Percentiles rank a stretch among this genome's conserved stretches.
phyloP scores from a whole-genome alignment of 2,888 invertebrate genomes.

The Tiphia femorata region DNA sequence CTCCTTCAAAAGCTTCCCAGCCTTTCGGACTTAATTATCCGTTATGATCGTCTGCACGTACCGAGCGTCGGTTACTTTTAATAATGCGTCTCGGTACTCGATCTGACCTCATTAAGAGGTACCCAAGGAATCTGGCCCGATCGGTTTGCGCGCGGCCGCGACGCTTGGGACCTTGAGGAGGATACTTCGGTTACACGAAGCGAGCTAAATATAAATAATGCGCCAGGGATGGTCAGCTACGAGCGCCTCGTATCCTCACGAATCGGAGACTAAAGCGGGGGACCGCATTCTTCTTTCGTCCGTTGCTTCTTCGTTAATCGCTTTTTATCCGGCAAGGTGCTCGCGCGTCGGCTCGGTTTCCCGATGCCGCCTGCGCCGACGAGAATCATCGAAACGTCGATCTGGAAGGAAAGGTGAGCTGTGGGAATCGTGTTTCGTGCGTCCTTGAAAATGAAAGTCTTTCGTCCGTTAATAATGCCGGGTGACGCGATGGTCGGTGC shows the following conservation, averaged over 20 bases:
- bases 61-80: constrained; percentile 27
- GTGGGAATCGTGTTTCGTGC: constrained; percentile 9
- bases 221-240: no score
- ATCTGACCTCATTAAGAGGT: constrained; percentile 42
- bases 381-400: no score
- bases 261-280: no score
- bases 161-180: constrained; percentile 22
- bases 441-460: constrained; percentile 21
- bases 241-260: no score
- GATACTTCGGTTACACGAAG: constrained; percentile 20
- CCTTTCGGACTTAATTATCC: constrained; percentile 25
- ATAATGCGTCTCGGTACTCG: constrained; percentile 44
- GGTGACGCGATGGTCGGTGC: constrained; percentile 16
- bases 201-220: no score
- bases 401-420: no score
- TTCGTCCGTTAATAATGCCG: constrained; percentile 35
- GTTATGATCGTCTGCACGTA: constrained; percentile 16
- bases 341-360: background rate
- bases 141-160: background rate
- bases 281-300: background rate
- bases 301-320: background rate
- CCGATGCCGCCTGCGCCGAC: background rate
- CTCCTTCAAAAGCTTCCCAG: background rate
- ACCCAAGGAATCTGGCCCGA: constrained; percentile 24
- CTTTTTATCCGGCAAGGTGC: background rate